Evolutionary conservation across 2,113 vertebrate species (phyloP), one percentile per base, ranked within the genome.

Genomic region (Cavia porcellus): DNA sequence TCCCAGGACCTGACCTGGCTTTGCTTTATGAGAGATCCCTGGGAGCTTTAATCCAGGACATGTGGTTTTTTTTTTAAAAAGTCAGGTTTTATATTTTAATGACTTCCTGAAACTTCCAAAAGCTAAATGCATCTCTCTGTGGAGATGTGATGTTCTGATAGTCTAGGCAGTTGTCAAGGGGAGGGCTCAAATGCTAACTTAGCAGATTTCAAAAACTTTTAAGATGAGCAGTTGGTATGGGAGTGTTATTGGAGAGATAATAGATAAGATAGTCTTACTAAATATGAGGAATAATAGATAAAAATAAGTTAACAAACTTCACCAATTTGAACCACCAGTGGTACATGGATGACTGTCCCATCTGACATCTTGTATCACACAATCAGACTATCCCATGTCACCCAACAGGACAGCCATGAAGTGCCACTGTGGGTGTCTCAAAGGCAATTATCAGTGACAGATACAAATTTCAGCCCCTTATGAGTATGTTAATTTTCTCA

Each of bases 1-100:
- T 95, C 86, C 86, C 79, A 52, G 89, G 91, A 75, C 45, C 86
- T 96, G 96, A 96, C 0, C 7, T 83, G 95, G 64, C n/a, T 86
- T 90, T 97, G 64, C 52, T 81, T 82, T 50, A 72, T 74, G 84
- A 96, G 82, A 3, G 50, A 95, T 47, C 32, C 92, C 77, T 90
- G 47, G 55, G 81, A 90, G 83, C 52, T 97, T 92, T 96, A 95
- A 97, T 89, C 90, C 52, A 62, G 14, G 59, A 94, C 15, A 80
- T 92, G 64, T 10, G 45, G n/a, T 83, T 84, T 96, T 82, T 50
- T 84, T 50, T 50, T 52, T 55, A 17, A 66, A 57, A 96, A 30
- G 95, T 94, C 50, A 50, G 70, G 42, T 94, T 90, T 95, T 90
- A 66, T 86, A 90, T 96, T 95, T 97, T 94, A 95, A 97, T 94